Conservation (phyloP, 64 coral and sea anemone genomes). For the Acropora yongei region DNA sequence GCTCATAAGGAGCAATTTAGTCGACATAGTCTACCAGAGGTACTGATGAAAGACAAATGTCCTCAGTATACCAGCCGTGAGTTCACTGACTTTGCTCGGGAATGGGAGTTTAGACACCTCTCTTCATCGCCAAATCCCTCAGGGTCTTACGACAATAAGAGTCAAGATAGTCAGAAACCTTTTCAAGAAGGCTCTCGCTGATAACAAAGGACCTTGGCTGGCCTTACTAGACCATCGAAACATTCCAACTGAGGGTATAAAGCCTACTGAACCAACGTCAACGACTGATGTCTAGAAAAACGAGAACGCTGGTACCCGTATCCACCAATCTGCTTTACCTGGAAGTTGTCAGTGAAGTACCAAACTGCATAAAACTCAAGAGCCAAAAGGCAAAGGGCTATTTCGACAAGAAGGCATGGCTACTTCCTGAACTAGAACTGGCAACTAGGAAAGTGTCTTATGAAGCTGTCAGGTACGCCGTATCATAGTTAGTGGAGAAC, state of each 20-base stretch:
- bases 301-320: neutral
- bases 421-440: constrained; percentile 48
- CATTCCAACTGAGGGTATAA: constrained; percentile 15
- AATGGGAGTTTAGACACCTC: neutral
- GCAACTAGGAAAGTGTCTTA: neutral
- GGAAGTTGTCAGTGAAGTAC: constrained; percentile 18
- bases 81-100: neutral
- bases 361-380: constrained; percentile 2
- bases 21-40: neutral
- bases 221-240: constrained; percentile 15
- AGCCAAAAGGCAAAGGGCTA: constrained; percentile 31
- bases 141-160: constrained; percentile 19
- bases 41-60: neutral
- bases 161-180: constrained; percentile 38
- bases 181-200: constrained; percentile 28
- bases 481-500: too few species aligned
- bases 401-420: constrained; percentile 27
- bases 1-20: too few species aligned
- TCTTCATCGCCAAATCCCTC: constrained; percentile 3
- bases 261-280: neutral
- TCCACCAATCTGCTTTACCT: constrained; percentile 42
- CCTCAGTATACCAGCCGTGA: neutral
- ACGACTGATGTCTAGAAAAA: constrained; percentile 37
- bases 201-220: constrained; percentile 19
- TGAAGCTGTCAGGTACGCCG: too few species aligned